Evolutionary conservation across 1,140 invertebrate genomes (phyloP).

Genomic region (Proctacanthus coquilletti): DNA sequence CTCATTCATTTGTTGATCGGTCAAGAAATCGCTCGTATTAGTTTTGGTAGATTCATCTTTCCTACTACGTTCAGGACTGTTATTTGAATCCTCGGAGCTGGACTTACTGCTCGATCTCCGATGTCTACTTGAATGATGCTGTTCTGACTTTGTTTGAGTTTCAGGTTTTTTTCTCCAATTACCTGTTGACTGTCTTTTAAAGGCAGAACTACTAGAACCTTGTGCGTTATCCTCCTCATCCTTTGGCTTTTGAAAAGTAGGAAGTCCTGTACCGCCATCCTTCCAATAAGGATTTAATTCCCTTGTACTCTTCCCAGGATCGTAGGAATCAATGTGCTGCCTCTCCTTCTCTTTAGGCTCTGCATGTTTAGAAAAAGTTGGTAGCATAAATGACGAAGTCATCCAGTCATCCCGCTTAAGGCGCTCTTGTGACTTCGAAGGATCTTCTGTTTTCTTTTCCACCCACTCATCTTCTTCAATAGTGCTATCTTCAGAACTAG

Average conservation of each 20-base stretch:
- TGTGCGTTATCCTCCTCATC: too few relatives aligned
- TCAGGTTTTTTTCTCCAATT: conserved; percentile 1
- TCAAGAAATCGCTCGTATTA: conserved; percentile 30
- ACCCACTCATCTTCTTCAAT: conserved; percentile 35
- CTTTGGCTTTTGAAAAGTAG: conserved; percentile 35
- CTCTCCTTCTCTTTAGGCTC: conserved; percentile 30
- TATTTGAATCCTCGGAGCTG: not conserved
- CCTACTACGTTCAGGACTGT: not conserved
- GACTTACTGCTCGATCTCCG: not conserved
- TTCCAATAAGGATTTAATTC: conserved; percentile 92
- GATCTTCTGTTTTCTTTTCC: conserved; percentile 28
- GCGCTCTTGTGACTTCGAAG: conserved; percentile 5
- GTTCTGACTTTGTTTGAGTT: not conserved
- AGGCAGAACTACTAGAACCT: too few relatives aligned
- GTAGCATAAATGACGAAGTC: conserved; percentile 35
- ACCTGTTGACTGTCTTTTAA: not conserved
- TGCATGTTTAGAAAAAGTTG: conserved; percentile 29
- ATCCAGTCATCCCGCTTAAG: conserved; percentile 38
- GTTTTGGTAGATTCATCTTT: conserved; percentile 9
- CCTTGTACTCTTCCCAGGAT: conserved; percentile 52
- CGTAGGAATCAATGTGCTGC: conserved; percentile 40
- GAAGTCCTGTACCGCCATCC: conserved; percentile 69
- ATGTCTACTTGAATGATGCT: not conserved
- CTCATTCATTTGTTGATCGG: conserved; percentile 74
- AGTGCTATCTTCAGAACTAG: conserved; percentile 3